Conservation (phyloP, 2,113 vertebrate species). For the Corynorhinus townsendii region DNA sequence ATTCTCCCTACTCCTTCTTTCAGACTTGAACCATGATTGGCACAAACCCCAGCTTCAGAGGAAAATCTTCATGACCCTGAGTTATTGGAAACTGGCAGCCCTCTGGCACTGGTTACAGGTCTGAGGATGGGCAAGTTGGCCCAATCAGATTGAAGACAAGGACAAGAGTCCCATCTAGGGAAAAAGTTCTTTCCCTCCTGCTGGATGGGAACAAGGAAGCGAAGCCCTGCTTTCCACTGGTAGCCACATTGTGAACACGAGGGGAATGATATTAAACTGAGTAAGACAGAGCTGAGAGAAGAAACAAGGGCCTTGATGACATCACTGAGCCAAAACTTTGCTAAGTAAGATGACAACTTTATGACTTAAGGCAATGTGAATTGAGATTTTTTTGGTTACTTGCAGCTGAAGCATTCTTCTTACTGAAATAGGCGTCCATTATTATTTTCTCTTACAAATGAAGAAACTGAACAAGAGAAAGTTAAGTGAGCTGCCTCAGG, state of each 20-base stretch:
- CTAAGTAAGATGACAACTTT: not conserved
- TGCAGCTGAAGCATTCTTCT: not conserved
- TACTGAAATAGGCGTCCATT: not conserved
- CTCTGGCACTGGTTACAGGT: not conserved
- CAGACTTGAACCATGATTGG: not conserved
- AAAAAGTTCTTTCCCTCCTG: not conserved
- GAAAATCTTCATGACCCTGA: not conserved
- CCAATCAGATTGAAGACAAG: not conserved
- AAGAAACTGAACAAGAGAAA: not conserved
- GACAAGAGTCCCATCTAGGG: not conserved
- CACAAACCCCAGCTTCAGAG: not conserved
- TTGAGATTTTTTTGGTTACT: not conserved
- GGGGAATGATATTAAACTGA: not conserved
- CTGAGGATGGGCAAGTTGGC: not conserved
- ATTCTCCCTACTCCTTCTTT: not conserved
- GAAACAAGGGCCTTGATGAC: not conserved
- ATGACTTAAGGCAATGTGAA: not conserved
- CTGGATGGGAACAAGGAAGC: not conserved
- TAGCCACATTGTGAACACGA: not conserved
- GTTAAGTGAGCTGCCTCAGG: not conserved
- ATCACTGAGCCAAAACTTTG: not conserved
- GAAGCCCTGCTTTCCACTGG: too few relatives aligned
- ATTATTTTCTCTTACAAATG: slow-evolving; percentile 10
- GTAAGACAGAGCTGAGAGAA: not conserved
- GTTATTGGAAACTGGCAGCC: not conserved